These are phyloP conservation scores for Lucinisca nassula DNA, from an alignment of 2,888 invertebrate genomes.

Conservation along the genomic window DNA sequence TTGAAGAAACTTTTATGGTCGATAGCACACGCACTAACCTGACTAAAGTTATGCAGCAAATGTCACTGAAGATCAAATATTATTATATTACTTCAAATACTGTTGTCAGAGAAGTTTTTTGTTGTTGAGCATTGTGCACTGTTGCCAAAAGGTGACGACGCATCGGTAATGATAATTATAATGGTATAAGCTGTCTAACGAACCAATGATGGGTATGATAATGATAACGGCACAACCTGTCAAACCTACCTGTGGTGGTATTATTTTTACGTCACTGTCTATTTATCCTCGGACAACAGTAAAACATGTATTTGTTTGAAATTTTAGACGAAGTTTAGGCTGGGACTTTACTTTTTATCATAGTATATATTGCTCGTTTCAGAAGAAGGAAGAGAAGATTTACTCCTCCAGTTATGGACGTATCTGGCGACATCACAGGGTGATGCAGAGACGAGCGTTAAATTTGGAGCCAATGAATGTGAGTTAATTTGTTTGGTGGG, in stretches of 20 bases:
- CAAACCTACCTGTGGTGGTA: too few species aligned
- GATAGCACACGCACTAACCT: not conserved
- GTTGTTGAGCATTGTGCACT: too few species aligned
- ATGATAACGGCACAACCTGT: too few species aligned
- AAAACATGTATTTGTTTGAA: not conserved
- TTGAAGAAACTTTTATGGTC: not conserved
- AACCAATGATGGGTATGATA: too few species aligned
- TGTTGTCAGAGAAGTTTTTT: too few species aligned
- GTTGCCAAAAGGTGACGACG: too few species aligned
- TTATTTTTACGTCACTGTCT: too few species aligned
- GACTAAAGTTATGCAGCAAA: not conserved
- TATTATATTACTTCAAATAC: too few species aligned
- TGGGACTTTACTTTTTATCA: not conserved
- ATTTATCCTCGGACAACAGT: not conserved
- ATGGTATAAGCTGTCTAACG: too few species aligned
- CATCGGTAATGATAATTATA: too few species aligned
- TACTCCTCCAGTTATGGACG: conserved; percentile 58
- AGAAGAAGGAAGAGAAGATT: conserved; percentile 58
- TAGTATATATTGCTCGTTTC: not conserved
- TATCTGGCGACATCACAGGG: conserved; percentile 65
- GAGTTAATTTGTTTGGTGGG: not conserved
- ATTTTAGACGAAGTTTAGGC: not conserved
- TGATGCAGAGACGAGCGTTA: conserved; percentile 60
- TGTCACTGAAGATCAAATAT: not conserved
- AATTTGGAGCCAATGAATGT: conserved; percentile 55